Evolutionary conservation across 1,140 invertebrate species (phyloP).

Genomic region (Helicoverpa armigera): DNA sequence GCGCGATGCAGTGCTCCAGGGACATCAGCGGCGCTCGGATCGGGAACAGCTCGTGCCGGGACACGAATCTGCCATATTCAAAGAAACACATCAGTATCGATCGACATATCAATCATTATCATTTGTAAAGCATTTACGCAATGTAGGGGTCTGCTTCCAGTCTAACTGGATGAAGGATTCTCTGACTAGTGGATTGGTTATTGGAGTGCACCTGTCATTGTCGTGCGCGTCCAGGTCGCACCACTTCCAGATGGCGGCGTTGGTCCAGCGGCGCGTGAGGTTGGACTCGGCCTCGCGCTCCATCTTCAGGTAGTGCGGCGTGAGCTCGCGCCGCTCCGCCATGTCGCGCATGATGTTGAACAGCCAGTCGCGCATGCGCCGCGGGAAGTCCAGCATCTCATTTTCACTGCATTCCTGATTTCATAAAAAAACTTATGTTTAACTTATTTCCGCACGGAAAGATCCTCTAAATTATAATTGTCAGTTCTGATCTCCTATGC

Average conservation of each 20-base stretch:
- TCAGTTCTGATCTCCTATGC: too few relatives aligned
- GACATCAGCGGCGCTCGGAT: constrained; percentile 96
- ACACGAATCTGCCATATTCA: constrained; percentile 89
- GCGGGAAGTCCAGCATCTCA: constrained; percentile 96
- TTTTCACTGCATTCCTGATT: constrained; percentile 91
- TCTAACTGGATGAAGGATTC: too few relatives aligned
- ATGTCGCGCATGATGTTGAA: constrained; percentile 98
- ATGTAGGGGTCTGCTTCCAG: too few relatives aligned
- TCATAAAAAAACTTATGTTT: not conserved
- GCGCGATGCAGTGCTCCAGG: constrained; percentile 97
- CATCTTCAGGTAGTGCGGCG: constrained; percentile 94
- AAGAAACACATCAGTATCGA: not conserved
- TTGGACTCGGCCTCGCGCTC: constrained; percentile 96
- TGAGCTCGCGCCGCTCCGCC: constrained; percentile 95
- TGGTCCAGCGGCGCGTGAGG: constrained; percentile 93
- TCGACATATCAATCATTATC: too few relatives aligned
- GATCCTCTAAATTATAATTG: too few relatives aligned
- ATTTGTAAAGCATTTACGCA: too few relatives aligned
- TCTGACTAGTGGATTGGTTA: not conserved
- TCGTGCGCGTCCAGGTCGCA: constrained; percentile 97
- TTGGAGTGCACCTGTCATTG: constrained; percentile 89
- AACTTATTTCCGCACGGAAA: too few relatives aligned
- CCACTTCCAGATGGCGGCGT: constrained; percentile 98
- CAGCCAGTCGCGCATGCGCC: constrained; percentile 98
- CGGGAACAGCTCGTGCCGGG: constrained; percentile 97